A percentile compares a stretch with the other conserved stretches of the same genome.
Conservation (phyloP, 2,113 vertebrate genomes). For the Nesospiza acunhae region DNA sequence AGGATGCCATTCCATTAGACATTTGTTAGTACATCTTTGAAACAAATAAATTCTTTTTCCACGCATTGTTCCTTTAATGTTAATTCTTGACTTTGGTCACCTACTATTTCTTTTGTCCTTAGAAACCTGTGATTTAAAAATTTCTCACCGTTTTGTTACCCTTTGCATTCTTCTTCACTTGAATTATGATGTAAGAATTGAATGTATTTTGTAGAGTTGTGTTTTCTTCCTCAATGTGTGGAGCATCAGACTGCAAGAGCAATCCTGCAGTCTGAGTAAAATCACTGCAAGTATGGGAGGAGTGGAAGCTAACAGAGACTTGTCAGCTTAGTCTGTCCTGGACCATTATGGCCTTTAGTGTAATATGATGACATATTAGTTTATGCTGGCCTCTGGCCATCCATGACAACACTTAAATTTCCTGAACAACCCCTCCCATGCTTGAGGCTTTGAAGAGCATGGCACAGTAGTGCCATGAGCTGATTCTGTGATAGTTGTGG, state of each 20-base stretch:
- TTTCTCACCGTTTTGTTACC: not conserved
- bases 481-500: not conserved
- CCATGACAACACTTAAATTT: not conserved
- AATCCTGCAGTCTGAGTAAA: not conserved
- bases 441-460: not conserved
- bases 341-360: not conserved
- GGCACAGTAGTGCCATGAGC: not conserved
- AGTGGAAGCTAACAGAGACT: not conserved
- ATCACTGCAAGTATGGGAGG: not conserved
- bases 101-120: slow-evolving; percentile 39
- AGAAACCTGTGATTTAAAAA: slow-evolving; percentile 13
- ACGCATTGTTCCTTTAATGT: not conserved
- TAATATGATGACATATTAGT: not conserved
- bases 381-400: not conserved
- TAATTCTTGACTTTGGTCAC: slow-evolving; percentile 35
- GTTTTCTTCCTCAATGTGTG: not conserved
- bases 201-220: not conserved
- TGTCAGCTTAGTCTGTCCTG: not conserved
- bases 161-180: not conserved
- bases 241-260: not conserved
- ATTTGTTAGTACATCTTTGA: slow-evolving; percentile 65
- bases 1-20: slow-evolving; percentile 55
- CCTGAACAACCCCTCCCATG: not conserved
- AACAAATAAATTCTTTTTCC: slow-evolving; percentile 58
- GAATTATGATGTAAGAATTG: not conserved